phyloP scores from a whole-genome alignment of 2,797 vertebrate genomes.

The Lateolabrax maculatus region DNA sequence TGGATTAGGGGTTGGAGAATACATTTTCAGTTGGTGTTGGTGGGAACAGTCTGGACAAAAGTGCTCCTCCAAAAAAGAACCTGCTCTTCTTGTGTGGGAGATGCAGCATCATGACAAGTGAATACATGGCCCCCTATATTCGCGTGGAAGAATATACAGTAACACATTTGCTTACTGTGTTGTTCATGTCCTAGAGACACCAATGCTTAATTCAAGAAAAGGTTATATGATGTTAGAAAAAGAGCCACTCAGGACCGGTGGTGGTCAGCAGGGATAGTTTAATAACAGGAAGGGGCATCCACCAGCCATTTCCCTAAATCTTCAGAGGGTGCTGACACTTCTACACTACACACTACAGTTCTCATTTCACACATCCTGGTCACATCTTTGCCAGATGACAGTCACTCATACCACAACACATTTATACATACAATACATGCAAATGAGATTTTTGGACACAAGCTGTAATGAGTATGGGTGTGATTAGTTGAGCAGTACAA shows the following conservation, averaged over 20 bases:
- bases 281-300: conserved; percentile 12
- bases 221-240: conserved; percentile 15
- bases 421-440: not conserved
- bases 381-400: conserved; percentile 8
- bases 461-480: not conserved
- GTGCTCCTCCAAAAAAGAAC: conserved; percentile 3
- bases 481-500: not conserved
- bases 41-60: conserved; percentile 3
- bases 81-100: conserved; percentile 9
- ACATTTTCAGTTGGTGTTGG: conserved; percentile 37
- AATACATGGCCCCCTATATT: conserved; percentile 26
- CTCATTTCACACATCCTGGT: conserved; percentile 37
- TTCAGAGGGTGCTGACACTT: conserved; percentile 26
- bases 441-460: not conserved
- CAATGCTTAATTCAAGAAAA: conserved; percentile 9
- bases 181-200: conserved; percentile 20
- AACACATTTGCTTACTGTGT: conserved; percentile 17
- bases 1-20: conserved; percentile 10
- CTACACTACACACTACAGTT: not conserved
- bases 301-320: conserved; percentile 36
- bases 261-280: conserved; percentile 22
- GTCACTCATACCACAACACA: not conserved
- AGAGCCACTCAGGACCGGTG: not conserved
- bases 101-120: conserved; percentile 33
- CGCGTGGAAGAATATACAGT: conserved; percentile 13